Evolutionary conservation across 92 coral and sea anemone genomes (phyloP), one percentile per base, ranked within the genome.

Genomic region (Siderastrea radians): DNA sequence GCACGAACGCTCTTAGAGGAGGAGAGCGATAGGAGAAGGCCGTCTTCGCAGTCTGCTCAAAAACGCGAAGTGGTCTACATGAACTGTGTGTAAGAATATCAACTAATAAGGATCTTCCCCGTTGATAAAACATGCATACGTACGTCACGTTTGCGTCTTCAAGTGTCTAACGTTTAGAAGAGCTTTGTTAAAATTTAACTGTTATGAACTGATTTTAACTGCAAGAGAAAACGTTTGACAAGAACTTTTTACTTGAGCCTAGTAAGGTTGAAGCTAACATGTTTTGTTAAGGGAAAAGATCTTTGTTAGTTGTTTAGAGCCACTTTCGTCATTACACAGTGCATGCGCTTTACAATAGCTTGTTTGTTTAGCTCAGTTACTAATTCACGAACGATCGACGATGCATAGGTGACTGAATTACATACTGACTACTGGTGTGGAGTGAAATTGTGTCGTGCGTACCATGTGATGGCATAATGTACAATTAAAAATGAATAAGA

Each of bases 91-190:
- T 0, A 26, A 26, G 38, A 53, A 53, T 53, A 53, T 2, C 57
- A 53, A 53, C 57, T 53, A 53, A 53, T 53, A 53, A 53, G 6
- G 57, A 53, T 53, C 57, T 53, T 10, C 57, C 57, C 57, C 5
- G 2, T 53, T 5, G 57, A 5, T 53, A 53, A 53, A 53, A 53
- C 57, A 53, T 53, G 57, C 10, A 3, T 46, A 69, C 19, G 51
- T 69, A 3, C 58, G 62, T 74, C 78, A 49, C 0, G 72, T 64
- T 79, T 65, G 84, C 43, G 64, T 61, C 46, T 58, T 48, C 70
- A 45, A 49, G 45, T 51, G 11, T 45, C 57, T 66, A 50, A 13
- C 6, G 57, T 26, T 65, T 65, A 50, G 11, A 80, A 49, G 51
- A 38, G 51, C 9, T 50, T 8, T 65, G 60, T 62, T 45, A 14